A percentile compares a stretch with the other conserved stretches of the same genome.
Evolutionary conservation across 2,888 invertebrate species (phyloP).

Genomic region (Leucophenga montana): DNA sequence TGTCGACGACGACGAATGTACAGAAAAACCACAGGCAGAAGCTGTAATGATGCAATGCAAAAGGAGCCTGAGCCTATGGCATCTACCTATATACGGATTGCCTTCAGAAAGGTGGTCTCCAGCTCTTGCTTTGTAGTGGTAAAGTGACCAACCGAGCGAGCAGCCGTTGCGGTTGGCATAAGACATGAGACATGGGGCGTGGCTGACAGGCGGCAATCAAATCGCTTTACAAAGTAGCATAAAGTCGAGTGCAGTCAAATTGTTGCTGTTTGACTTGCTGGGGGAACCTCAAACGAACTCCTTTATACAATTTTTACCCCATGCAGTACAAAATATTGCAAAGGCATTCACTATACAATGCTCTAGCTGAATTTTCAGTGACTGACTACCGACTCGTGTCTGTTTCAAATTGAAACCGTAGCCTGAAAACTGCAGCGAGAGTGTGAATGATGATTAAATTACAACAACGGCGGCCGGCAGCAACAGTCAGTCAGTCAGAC

Average conservation of each 20-base stretch:
- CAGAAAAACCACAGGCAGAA: not conserved
- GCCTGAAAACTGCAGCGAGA: conserved; percentile 3
- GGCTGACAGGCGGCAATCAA: conserved; percentile 4
- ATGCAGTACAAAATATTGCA: not conserved
- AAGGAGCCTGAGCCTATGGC: not conserved
- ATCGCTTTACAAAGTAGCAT: not conserved
- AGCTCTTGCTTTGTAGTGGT: not conserved
- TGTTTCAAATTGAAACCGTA: not conserved
- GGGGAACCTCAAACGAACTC: not conserved
- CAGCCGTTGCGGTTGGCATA: too few species aligned
- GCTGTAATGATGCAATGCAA: too few species aligned
- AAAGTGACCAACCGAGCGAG: too few species aligned
- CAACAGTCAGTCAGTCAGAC: not conserved
- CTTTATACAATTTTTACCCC: not conserved
- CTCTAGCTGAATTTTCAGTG: too few species aligned
- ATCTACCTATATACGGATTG: not conserved
- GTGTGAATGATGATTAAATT: conserved; percentile 16
- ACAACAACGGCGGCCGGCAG: not conserved
- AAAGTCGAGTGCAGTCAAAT: not conserved
- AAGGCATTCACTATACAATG: too few species aligned
- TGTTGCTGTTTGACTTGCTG: not conserved
- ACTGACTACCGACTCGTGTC: not conserved
- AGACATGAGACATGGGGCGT: not conserved
- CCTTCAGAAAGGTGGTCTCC: not conserved
- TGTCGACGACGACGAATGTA: not conserved